These are phyloP conservation scores for Leptinotarsa haldemani DNA, from an alignment of 2,888 invertebrate genomes.

Conservation along the genomic window DNA sequence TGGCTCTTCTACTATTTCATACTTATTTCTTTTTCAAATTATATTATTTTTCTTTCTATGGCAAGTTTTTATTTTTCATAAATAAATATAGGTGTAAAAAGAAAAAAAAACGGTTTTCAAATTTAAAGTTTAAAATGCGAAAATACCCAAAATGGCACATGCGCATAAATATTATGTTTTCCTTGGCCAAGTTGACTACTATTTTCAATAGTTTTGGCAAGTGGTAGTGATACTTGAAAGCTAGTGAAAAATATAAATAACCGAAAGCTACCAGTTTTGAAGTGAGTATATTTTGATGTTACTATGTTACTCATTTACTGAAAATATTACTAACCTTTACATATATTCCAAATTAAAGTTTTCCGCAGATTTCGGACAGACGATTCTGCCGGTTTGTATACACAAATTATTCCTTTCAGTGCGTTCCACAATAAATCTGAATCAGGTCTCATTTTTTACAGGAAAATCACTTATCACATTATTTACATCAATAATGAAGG, in stretches of 20 bases:
- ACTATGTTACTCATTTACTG: background rate
- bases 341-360: slow-evolving; percentile 73
- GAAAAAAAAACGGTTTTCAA: background rate
- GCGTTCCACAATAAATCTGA: slow-evolving; percentile 74
- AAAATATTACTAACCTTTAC: slow-evolving; percentile 71
- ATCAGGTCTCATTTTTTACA: slow-evolving; percentile 48
- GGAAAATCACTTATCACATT: background rate
- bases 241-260: slow-evolving; percentile 15
- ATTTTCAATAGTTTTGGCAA: slow-evolving; percentile 12
- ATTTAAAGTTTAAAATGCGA: background rate
- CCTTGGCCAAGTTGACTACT: slow-evolving; percentile 1
- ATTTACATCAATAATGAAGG: background rate
- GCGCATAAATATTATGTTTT: slow-evolving; percentile 23
- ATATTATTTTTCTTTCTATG: too few species aligned
- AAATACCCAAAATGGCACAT: slow-evolving; percentile 23
- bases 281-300: background rate
- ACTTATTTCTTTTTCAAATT: too few species aligned
- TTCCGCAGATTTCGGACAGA: slow-evolving; percentile 69
- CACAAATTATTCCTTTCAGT: slow-evolving; percentile 80
- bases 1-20: too few species aligned
- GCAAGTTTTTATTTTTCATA: too few species aligned
- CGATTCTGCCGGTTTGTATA: slow-evolving; percentile 81
- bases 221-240: slow-evolving; percentile 14
- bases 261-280: background rate
- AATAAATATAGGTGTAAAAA: too few species aligned